phyloP scores from a whole-genome alignment of 2,797 vertebrate genomes.

The Spizella passerina region DNA sequence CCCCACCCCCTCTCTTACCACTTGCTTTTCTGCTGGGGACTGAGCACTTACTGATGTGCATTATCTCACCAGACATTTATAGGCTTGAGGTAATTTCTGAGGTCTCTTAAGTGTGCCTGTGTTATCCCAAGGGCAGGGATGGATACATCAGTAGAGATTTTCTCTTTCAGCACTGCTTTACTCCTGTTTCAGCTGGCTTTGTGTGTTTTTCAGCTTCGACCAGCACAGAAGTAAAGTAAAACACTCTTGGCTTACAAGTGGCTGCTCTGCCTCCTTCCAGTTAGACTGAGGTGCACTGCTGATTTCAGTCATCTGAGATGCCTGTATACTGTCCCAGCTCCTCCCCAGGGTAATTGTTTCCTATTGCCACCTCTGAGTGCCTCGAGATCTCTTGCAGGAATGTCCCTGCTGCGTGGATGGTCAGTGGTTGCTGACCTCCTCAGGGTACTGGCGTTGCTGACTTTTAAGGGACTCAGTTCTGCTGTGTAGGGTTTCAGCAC shows the following conservation, averaged over 20 bases:
- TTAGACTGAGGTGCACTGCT: neutral
- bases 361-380: neutral
- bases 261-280: neutral
- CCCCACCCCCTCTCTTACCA: neutral
- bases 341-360: neutral
- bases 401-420: neutral
- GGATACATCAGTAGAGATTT: neutral
- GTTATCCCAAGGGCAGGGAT: neutral
- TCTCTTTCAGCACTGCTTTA: neutral
- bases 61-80: neutral
- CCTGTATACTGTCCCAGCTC: neutral
- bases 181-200: neutral
- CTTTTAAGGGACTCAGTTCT: neutral
- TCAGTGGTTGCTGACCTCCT: neutral
- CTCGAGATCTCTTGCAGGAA: neutral
- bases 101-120: neutral
- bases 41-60: neutral
- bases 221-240: neutral
- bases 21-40: neutral
- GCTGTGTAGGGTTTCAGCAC: neutral
- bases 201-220: neutral
- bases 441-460: neutral
- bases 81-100: neutral
- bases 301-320: neutral
- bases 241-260: neutral